Base-by-base conservation (phyloP, 92 coral and sea anemone species). In the Palythoa grandiflora region DNA sequence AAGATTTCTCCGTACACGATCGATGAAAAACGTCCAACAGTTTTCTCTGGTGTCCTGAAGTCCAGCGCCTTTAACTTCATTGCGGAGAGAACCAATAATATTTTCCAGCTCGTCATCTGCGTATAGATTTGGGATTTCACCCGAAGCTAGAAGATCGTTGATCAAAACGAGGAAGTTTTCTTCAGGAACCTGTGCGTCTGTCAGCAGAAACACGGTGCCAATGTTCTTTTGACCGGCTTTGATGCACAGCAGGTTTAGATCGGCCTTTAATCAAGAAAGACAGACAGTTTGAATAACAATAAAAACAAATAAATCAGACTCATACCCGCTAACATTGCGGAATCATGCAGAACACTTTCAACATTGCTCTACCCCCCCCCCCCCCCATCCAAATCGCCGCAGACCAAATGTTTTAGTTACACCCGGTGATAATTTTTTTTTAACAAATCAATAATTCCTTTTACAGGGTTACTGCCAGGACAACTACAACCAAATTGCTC, bases 21-120 rank as follows among this genome's bases (percentile, higher is more conserved):
- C 99, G 75, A 97, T 97, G 87, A 95, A 97, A 90, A 97, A 97
- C 97, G 89, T 92, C 99, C 99, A 97, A 83, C 99, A 97, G 76
- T 97, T 97, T 53, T 97, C 99, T 68, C 99, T 85, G 39, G 99
- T 97, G 52, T 97, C 99, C 81, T 97, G 99, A 37, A 97, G 92
- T 6, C 99, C 99, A 68, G 98, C 98, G 44, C 98, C 93, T 89
- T 97, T 97, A 63, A 97, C 99, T 88, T 97, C 99, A 70, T 95
- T 95, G 52, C 99, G 89, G 44, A 97, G 94, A 47, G 98, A 95
- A 44, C 94, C 87, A 20, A 97, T 97, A 38, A 97, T 97, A 84
- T 94, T 97, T 89, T 97, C 99, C 68, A 97, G 92, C 80, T 97
- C 99, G 78, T 97, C 99, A 68, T 97, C 99, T 9, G 98, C 95